phyloP scores from a whole-genome alignment of 1,140 invertebrate genomes.

The Drosophila repletoides region DNA sequence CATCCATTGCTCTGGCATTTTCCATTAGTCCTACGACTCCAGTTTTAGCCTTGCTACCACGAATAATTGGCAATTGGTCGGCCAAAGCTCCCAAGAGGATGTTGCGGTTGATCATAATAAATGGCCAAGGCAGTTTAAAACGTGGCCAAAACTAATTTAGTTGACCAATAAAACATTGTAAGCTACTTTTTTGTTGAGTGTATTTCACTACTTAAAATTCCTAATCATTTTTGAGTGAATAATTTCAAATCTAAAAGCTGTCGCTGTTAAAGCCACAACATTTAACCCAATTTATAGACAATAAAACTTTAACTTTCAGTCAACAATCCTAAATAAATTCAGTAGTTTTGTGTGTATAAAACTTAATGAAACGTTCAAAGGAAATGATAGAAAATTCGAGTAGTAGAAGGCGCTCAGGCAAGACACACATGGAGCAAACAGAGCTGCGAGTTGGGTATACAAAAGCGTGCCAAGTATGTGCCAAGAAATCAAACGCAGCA shows the following conservation, averaged over 20 bases:
- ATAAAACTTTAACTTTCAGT: no score
- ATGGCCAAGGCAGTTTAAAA: not conserved
- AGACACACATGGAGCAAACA: conserved; percentile 15
- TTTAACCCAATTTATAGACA: no score
- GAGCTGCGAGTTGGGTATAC: not conserved
- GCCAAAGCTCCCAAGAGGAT: conserved; percentile 13
- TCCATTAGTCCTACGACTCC: not conserved
- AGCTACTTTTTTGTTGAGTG: no score
- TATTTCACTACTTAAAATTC: no score
- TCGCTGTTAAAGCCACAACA: no score
- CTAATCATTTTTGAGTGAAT: no score
- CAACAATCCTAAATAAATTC: not conserved
- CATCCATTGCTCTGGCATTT: conserved; percentile 4
- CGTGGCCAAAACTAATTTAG: not conserved
- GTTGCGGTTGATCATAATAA: conserved; percentile 20
- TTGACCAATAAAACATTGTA: conserved; percentile 29
- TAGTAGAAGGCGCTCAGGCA: not conserved
- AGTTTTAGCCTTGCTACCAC: not conserved
- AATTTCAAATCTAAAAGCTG: no score
- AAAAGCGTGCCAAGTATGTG: conserved; percentile 14
- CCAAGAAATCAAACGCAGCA: conserved; percentile 27
- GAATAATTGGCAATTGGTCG: conserved; percentile 12
- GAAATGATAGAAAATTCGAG: not conserved
- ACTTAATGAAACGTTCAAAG: not conserved
- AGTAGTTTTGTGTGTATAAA: not conserved